Base-by-base conservation (phyloP, 2,888 invertebrate species). In the Rhyacophila evoluta region DNA sequence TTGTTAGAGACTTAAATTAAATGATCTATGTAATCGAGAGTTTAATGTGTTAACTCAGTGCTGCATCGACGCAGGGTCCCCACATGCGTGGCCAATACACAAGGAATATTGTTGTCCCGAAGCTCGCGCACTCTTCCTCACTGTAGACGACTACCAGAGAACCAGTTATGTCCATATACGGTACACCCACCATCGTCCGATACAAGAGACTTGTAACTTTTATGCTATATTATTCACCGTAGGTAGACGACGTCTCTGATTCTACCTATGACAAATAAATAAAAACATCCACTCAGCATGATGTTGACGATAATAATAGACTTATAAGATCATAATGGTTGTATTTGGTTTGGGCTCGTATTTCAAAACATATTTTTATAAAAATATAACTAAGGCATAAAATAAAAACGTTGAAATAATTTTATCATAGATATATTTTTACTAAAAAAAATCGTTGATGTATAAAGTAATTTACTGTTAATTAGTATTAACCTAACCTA, bases 91-190 rank as follows among this genome's bases (percentile, higher is more conserved):
- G 55, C 55, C 55, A 19, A 19, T 55, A 55, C 55, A 55, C 19
- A 19, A 8, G 1, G 55, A 55, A 55, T 19, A 55, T 55, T 55
- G 55, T 55, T 19, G 55, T 55, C 19, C 15, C 55, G 19, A 19
- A 55, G 55, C 55, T 10, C 19, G 55, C 55, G 19, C 55, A 25
- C 15, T 55, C n/a, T n/a, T n/a, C 55, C 55, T 25, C 55, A 10
- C 55, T 19, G 55, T 19, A 55, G 55, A 55, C 55, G 15, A 25
- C 55, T 19, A 55, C 25, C 55, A 19, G 19, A 19, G 55, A 55
- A 55, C 55, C 55, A 55, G 55, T 55, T 55, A 55, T 55, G 55
- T 55, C 55, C 55, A 55, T 55, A 55, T 55, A 55, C 55, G 55
- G 55, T 55, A 25, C 55, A 55, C 55, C 55, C 55, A 55, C 55